Percentiles rank a stretch among this genome's conserved stretches.
Conservation (phyloP, 2,888 invertebrate genomes). For the Acleris holmiana region DNA sequence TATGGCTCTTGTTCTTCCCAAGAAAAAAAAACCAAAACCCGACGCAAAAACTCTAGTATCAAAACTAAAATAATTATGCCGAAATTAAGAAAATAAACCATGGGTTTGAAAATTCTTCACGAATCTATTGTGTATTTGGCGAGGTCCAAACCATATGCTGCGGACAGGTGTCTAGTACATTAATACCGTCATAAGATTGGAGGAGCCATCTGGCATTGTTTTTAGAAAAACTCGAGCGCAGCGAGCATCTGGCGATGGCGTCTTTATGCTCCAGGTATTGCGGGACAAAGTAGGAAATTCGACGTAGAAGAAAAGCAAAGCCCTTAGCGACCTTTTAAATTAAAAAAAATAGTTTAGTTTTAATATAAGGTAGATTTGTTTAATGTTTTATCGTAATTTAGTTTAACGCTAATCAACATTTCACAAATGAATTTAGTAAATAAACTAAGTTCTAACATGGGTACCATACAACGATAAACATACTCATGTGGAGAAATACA, state of each 20-base stretch:
- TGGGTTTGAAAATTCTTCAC: background rate
- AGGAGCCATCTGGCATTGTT: constrained; percentile 50
- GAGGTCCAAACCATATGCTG: constrained; percentile 37
- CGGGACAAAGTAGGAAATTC: constrained; percentile 9
- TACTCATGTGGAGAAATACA: no score
- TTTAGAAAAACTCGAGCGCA: constrained; percentile 45
- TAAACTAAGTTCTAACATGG: no score
- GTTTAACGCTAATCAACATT: no score
- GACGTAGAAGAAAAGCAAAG: constrained; percentile 1
- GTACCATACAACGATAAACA: no score
- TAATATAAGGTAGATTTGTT: no score
- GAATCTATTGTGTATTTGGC: background rate
- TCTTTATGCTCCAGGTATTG: constrained; percentile 27
- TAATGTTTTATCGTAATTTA: no score
- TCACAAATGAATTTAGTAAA: no score
- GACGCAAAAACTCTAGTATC: no score
- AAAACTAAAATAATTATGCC: background rate
- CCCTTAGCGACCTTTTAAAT: no score
- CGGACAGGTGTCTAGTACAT: constrained; percentile 53
- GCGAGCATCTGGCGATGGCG: constrained; percentile 39
- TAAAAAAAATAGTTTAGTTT: no score
- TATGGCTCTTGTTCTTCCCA: no score
- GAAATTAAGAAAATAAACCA: background rate
- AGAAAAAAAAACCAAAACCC: no score
- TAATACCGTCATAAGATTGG: constrained; percentile 56